Evolutionary conservation across 92 coral and sea anemone genomes (phyloP).

Genomic region (Porites evermanni): DNA sequence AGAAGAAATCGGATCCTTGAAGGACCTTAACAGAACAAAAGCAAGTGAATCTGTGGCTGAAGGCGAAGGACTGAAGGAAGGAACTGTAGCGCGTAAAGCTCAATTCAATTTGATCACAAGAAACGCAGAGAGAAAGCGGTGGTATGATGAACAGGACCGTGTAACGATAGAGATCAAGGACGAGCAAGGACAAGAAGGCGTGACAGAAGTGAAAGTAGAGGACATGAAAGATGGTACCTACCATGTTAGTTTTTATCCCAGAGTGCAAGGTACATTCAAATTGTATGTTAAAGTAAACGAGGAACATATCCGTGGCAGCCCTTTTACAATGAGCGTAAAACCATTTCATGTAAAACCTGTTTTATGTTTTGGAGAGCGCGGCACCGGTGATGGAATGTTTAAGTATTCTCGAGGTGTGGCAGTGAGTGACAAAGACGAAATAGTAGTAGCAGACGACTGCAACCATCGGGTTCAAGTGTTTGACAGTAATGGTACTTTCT

Average conservation of each 20-base stretch:
- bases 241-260: background rate
- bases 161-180: background rate
- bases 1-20: background rate
- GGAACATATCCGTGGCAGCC: conserved; percentile 1
- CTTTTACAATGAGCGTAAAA: background rate
- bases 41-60: background rate
- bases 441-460: background rate
- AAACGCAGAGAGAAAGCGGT: background rate
- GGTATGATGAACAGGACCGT: background rate
- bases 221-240: background rate
- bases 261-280: conserved; percentile 2
- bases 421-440: conserved; percentile 8
- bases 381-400: background rate
- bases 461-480: too few species aligned
- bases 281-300: background rate
- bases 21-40: background rate
- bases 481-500: too few species aligned
- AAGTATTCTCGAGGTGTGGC: background rate
- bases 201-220: background rate
- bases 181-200: background rate
- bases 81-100: background rate
- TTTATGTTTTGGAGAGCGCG: background rate
- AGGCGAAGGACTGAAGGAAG: background rate
- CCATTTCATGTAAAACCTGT: conserved; percentile 6
- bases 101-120: conserved; percentile 4